Percentiles rank a stretch among this genome's conserved stretches.
Evolutionary conservation across 1,140 invertebrate species (phyloP).

Genomic region (Monomorium pharaonis): DNA sequence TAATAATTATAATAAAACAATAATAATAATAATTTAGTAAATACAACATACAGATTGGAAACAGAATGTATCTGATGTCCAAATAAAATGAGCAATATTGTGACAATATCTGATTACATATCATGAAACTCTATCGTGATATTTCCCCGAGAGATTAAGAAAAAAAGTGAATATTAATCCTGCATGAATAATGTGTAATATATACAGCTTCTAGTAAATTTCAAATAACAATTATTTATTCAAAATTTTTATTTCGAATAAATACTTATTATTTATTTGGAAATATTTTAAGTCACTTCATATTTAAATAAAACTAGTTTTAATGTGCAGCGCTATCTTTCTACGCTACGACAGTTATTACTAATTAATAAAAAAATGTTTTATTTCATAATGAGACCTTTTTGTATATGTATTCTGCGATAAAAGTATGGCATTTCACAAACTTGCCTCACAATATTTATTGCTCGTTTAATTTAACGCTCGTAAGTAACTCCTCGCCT

Average conservation of each 20-base stretch:
- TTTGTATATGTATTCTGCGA: no score
- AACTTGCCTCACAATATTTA: neutral
- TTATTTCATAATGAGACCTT: neutral
- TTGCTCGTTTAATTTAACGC: neutral
- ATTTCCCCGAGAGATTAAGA: neutral
- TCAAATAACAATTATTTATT: neutral
- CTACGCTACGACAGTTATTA: neutral
- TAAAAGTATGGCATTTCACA: no score
- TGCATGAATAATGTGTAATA: neutral
- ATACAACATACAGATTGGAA: neutral
- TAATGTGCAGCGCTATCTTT: neutral
- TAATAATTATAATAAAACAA: neutral
- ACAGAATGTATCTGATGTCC: neutral
- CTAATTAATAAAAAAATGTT: neutral
- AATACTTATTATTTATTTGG: no score
- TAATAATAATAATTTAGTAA: slow-evolving; percentile 5
- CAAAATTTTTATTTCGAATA: neutral
- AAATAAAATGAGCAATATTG: neutral
- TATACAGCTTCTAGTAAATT: neutral
- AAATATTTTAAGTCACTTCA: no score
- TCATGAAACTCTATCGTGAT: neutral
- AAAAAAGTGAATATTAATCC: neutral
- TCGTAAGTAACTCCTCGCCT: neutral
- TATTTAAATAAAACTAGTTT: no score
- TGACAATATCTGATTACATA: slow-evolving; percentile 4